Evolutionary conservation across 2,888 invertebrate genomes (phyloP).

Genomic region (Encarsia formosa): DNA sequence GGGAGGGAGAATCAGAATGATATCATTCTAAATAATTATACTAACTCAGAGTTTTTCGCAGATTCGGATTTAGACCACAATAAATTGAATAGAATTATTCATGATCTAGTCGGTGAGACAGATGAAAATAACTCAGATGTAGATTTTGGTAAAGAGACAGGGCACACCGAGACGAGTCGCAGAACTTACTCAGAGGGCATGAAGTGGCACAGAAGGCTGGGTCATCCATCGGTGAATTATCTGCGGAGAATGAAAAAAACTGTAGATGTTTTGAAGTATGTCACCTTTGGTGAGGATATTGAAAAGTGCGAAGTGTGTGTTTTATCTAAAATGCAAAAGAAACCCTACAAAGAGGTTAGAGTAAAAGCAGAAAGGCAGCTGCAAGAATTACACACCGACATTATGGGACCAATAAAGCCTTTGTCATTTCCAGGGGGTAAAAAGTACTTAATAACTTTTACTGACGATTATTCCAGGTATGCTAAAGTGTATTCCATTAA

Average conservation of each 20-base stretch:
- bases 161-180: background rate
- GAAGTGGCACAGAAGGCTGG: no score
- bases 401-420: constrained; percentile 31
- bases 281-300: background rate
- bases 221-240: background rate
- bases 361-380: no score
- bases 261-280: background rate
- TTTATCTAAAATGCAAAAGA: no score
- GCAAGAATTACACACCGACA: constrained; percentile 30
- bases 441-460: constrained; percentile 24
- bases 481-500: constrained; percentile 27
- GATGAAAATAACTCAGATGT: no score
- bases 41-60: background rate
- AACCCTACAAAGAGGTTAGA: no score
- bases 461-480: constrained; percentile 28
- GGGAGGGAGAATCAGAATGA: background rate
- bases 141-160: background rate
- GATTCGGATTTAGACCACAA: background rate
- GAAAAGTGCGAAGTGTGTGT: background rate
- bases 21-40: no score
- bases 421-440: constrained; percentile 20
- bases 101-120: background rate
- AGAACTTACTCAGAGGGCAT: background rate
- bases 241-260: background rate
- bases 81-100: background rate